Evolutionary conservation across 2,113 vertebrate species (phyloP), one percentile per base, ranked within the genome.

Genomic region (Chlorocebus sabaeus): DNA sequence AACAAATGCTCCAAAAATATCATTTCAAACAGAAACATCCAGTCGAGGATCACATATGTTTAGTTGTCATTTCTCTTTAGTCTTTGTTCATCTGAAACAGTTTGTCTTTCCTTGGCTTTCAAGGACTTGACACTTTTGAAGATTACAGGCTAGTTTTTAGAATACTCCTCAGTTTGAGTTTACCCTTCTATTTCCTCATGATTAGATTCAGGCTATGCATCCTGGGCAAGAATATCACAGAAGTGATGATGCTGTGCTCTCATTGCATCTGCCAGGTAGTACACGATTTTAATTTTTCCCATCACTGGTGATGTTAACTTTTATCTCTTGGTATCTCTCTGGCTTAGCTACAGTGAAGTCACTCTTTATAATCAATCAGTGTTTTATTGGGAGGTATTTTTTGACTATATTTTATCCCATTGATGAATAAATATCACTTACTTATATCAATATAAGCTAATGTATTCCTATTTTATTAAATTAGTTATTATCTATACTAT

Each of bases 51-150:
- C 45, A 40, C 68, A 61, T n/a, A n/a, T 25, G 18, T 78, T 86
- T 68, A 90, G 76, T 59, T 91, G 84, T 94, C 83, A 95, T 78
- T 96, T 92, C 87, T 92, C 90, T 93, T 92, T 72, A 89, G 87
- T 95, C 45, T 72, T 75, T 52, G 91, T 93, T 82, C 52, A 86
- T 82, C 67, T 89, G 59, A 96, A 92, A 73, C 52, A 80, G 50
- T 81, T 85, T 50, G 23, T 87, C 88, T 85, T 75, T 70, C 27
- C 50, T 40, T 83, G 45, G 68, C 48, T 93, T 97, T 92, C 68
- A 93, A 93, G 78, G 59, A 48, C 61, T 83, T 68, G 48, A 81
- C 70, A 68, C n/a, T 79, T 89, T 45, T 55, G 32, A 79, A 93
- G 87, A 93, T 79, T 79, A 78, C 32, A 82, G 73, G 45, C 59